Percentiles rank a stretch among this genome's conserved stretches.
Conservation (phyloP, 2,888 invertebrate species). For the Netelia fuscicornis region DNA sequence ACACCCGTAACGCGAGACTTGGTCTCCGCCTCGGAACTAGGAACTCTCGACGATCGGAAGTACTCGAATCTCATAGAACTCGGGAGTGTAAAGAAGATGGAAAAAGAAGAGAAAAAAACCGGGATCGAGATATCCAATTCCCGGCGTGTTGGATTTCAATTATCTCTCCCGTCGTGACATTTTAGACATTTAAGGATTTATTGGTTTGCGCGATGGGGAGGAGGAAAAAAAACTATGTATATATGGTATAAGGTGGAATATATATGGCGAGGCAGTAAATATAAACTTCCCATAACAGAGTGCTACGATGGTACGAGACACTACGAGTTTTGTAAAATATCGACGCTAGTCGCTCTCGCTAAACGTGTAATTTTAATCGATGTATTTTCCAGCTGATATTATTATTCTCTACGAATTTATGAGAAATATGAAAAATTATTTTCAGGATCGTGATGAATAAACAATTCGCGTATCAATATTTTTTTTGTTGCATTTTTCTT, state of each 20-base stretch:
- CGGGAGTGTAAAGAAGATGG: constrained; percentile 3
- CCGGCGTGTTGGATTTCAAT: constrained; percentile 42
- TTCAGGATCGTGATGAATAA: too few species aligned
- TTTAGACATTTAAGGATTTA: constrained; percentile 42
- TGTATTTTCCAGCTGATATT: too few species aligned
- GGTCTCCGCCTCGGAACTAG: constrained; percentile 58
- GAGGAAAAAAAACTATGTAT: constrained; percentile 8
- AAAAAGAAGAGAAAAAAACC: constrained; percentile 15
- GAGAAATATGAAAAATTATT: too few species aligned
- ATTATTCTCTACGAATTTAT: too few species aligned
- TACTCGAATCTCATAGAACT: constrained; percentile 47
- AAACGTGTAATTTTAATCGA: too few species aligned
- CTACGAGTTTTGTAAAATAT: too few species aligned
- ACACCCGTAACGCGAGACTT: constrained; percentile 56
- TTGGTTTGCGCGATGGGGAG: neutral
- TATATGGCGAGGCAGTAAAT: neutral
- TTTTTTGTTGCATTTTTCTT: too few species aligned
- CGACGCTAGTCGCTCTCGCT: too few species aligned
- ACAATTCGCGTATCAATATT: too few species aligned
- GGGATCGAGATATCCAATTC: constrained; percentile 44
- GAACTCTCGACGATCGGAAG: constrained; percentile 64
- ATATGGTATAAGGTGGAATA: neutral
- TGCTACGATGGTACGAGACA: neutral
- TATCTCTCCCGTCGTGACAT: constrained; percentile 9
- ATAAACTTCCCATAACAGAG: neutral